Evolutionary conservation across 1,140 invertebrate genomes (phyloP).

Genomic region (Panagrolaimus sp.): DNA sequence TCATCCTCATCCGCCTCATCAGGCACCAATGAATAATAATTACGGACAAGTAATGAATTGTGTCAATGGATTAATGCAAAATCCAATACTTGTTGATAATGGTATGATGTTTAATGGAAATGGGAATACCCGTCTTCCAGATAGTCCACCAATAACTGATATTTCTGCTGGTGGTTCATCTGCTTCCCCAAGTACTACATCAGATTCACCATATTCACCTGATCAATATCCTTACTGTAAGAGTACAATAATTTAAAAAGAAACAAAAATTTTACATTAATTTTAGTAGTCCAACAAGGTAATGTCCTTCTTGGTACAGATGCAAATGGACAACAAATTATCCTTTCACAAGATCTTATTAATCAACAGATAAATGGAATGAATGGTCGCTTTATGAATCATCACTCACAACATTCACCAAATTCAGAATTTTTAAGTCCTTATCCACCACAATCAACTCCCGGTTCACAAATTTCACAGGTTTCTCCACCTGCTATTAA

Average conservation of each 20-base stretch:
- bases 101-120: conserved; percentile 23
- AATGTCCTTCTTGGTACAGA: conserved; percentile 16
- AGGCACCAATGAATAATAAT: conserved; percentile 17
- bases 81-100: conserved; percentile 22
- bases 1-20: conserved; percentile 15
- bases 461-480: conserved; percentile 24
- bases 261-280: not conserved
- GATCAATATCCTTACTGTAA: conserved; percentile 35
- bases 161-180: conserved; percentile 38
- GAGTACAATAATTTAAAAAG: not conserved
- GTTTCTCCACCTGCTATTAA: conserved; percentile 25
- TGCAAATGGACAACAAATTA: conserved; percentile 8
- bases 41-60: conserved; percentile 12
- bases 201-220: conserved; percentile 49
- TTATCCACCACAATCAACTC: conserved; percentile 36
- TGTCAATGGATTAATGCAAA: conserved; percentile 17
- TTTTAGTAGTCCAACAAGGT: conserved; percentile 9
- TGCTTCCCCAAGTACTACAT: conserved; percentile 24
- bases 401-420: conserved; percentile 19
- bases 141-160: conserved; percentile 52
- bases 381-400: conserved; percentile 2
- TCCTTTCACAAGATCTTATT: not conserved
- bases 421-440: conserved; percentile 35
- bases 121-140: conserved; percentile 38
- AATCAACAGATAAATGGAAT: conserved; percentile 3